Evolutionary conservation across 1,140 invertebrate genomes (phyloP).

Genomic region (Megathymus violae): DNA sequence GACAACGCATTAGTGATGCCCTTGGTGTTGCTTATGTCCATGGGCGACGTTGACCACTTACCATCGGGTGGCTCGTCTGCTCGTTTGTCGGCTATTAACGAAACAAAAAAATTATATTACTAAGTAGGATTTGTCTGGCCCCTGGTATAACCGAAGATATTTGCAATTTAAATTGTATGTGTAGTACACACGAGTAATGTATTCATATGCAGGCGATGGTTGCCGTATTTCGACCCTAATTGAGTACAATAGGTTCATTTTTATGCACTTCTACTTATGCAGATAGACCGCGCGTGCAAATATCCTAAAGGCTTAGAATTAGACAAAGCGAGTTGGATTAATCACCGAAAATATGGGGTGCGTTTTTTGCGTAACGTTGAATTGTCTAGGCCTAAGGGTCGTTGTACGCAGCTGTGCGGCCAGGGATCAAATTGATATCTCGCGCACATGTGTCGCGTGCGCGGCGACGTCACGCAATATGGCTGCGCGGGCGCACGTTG

Average conservation of each 20-base stretch:
- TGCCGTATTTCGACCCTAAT: not conserved
- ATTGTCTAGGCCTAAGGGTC: constrained; percentile 56
- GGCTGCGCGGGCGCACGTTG: constrained; percentile 37
- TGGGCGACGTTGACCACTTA: too few relatives aligned
- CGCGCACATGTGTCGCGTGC: constrained; percentile 63
- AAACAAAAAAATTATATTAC: too few relatives aligned
- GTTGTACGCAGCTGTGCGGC: constrained; percentile 72
- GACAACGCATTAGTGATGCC: too few relatives aligned
- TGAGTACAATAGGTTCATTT: constrained; percentile 30
- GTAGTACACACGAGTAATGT: not conserved
- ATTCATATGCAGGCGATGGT: not conserved
- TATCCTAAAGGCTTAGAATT: constrained; percentile 52
- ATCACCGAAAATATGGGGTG: constrained; percentile 72
- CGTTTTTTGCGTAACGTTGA: constrained; percentile 54
- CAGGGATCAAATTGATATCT: constrained; percentile 74
- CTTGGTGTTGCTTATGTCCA: too few relatives aligned
- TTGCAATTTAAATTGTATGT: not conserved
- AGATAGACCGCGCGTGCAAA: constrained; percentile 62
- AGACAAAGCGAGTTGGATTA: constrained; percentile 74
- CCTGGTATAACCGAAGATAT: not conserved
- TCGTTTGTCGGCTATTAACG: too few relatives aligned
- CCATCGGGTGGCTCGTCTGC: too few relatives aligned
- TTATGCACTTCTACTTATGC: constrained; percentile 57
- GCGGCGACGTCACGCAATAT: constrained; percentile 53
- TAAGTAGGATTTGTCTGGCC: too few relatives aligned